A percentile compares a stretch with the other conserved stretches of the same genome.
Conservation (phyloP, 2,888 invertebrate species). For the Argyresthia albistria region DNA sequence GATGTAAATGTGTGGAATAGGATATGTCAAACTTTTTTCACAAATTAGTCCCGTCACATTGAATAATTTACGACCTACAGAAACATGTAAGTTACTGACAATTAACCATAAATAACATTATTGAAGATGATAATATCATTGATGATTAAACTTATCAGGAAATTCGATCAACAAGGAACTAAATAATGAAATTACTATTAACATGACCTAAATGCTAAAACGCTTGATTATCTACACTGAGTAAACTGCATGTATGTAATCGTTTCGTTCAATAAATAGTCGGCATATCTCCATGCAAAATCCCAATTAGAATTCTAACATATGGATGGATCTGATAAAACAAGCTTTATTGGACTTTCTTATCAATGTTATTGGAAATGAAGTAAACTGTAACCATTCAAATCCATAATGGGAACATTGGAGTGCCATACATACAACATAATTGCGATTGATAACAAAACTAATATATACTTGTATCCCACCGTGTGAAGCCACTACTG, state of each 20-base stretch:
- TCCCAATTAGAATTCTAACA: constrained; percentile 70
- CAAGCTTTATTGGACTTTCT: constrained; percentile 64
- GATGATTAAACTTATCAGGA: too few relatives aligned
- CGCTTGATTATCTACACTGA: constrained; percentile 18
- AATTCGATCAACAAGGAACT: too few relatives aligned
- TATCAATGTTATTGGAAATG: constrained; percentile 69
- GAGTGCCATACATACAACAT: constrained; percentile 38
- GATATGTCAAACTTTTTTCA: too few relatives aligned
- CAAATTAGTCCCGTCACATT: too few relatives aligned
- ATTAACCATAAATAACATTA: too few relatives aligned
- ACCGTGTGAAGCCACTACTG: constrained; percentile 8
- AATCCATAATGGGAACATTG: constrained; percentile 59
- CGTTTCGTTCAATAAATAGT: constrained; percentile 63
- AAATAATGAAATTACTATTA: too few relatives aligned
- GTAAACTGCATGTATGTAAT: constrained; percentile 38
- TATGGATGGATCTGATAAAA: constrained; percentile 67
- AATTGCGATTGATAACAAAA: constrained; percentile 29
- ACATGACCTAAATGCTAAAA: not conserved
- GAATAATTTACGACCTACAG: too few relatives aligned
- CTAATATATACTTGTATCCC: constrained; percentile 5
- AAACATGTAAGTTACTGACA: too few relatives aligned
- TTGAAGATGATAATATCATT: too few relatives aligned
- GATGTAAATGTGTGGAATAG: constrained; percentile 45
- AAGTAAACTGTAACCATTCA: constrained; percentile 67
- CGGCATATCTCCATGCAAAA: constrained; percentile 62